phyloP scores from a whole-genome alignment of 2,888 invertebrate species.

The Lobophora halterata region DNA sequence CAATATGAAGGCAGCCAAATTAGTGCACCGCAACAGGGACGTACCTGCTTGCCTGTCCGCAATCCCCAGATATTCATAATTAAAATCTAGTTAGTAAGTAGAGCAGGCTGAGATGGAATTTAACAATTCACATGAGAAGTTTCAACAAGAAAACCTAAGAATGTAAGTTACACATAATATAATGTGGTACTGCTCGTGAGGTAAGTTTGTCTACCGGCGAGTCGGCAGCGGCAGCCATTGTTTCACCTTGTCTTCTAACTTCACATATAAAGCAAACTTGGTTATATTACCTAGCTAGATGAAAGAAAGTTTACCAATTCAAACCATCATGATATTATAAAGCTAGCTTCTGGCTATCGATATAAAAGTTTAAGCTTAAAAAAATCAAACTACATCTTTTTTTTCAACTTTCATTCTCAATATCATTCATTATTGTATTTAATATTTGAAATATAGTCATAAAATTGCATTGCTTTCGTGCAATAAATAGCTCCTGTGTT shows the following conservation, averaged over 20 bases:
- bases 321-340: too few species aligned
- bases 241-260: constrained; percentile 30
- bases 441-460: too few species aligned
- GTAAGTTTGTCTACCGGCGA: constrained; percentile 30
- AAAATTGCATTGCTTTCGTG: too few species aligned
- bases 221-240: constrained; percentile 33
- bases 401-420: too few species aligned
- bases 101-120: constrained; percentile 68
- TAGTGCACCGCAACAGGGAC: constrained; percentile 38
- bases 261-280: constrained; percentile 11
- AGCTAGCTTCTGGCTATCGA: too few species aligned
- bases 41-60: constrained; percentile 32
- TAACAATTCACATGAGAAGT: constrained; percentile 73
- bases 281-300: constrained; percentile 5
- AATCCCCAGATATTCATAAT: constrained; percentile 70
- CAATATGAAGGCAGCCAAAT: constrained; percentile 37
- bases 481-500: too few species aligned
- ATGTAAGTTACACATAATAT: constrained; percentile 45
- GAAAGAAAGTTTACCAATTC: constrained; percentile 2
- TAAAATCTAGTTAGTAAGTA: constrained; percentile 74
- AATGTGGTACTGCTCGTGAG: background rate
- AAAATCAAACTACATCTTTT: too few species aligned
- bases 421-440: too few species aligned
- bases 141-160: constrained; percentile 60
- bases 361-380: too few species aligned